phyloP scores from a whole-genome alignment of 2,113 vertebrate genomes.

The Pluvialis apricaria region DNA sequence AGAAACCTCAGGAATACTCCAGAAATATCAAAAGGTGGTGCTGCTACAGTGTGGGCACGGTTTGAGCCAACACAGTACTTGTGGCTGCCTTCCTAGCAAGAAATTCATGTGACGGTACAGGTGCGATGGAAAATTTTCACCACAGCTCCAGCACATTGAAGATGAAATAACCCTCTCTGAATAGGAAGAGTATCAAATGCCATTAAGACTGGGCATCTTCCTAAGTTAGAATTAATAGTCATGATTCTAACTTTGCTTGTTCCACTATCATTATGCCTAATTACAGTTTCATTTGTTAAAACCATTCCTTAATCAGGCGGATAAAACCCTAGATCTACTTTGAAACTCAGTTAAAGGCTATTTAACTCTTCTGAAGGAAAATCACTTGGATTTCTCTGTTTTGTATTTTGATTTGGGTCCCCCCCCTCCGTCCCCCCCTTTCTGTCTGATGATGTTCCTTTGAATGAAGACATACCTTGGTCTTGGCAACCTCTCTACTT shows the following conservation, averaged over 20 bases:
- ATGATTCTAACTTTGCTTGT: background rate
- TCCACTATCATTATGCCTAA: background rate
- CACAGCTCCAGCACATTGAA: background rate
- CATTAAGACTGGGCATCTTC: background rate
- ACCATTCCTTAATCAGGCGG: background rate
- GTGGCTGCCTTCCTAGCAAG: background rate
- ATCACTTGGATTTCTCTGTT: background rate
- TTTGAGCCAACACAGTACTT: background rate
- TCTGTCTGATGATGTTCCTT: background rate
- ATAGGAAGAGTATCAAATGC: background rate
- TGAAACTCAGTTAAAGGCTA: background rate
- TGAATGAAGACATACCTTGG: background rate
- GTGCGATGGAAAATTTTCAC: background rate
- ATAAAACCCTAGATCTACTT: background rate
- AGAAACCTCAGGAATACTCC: background rate
- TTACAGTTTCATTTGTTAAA: slow-evolving; percentile 2
- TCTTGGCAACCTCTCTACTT: background rate
- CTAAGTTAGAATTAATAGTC: background rate
- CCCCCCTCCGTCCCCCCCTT: background rate
- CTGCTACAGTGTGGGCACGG: background rate
- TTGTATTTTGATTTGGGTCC: background rate
- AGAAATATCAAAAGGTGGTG: background rate
- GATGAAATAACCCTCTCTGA: background rate
- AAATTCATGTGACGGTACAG: background rate
- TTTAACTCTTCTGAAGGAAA: background rate